Percentiles rank a stretch among this genome's conserved stretches.
Conservation (phyloP, 2,888 invertebrate species). For the Tinea trinotella region DNA sequence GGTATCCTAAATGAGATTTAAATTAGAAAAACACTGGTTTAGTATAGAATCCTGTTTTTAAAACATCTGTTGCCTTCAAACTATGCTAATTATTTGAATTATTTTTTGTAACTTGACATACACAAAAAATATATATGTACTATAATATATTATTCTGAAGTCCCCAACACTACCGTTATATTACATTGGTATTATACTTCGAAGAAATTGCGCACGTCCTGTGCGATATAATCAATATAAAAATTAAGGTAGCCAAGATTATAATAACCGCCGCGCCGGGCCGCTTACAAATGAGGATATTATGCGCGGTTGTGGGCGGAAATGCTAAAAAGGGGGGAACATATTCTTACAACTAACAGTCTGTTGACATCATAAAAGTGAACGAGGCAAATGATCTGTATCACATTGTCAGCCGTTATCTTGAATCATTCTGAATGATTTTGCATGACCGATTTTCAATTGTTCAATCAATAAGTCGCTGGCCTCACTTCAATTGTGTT, state of each 20-base stretch:
- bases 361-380: slow-evolving; percentile 5
- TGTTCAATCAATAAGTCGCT: neutral
- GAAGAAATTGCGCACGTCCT: neutral
- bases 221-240: slow-evolving; percentile 7
- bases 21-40: too few relatives aligned
- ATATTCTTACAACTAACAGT: neutral
- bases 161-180: neutral
- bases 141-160: too few relatives aligned
- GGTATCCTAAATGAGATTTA: too few relatives aligned
- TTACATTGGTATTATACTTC: neutral
- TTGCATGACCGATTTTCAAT: slow-evolving; percentile 5
- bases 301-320: neutral
- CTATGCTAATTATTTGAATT: too few relatives aligned
- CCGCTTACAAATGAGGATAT: neutral
- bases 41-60: too few relatives aligned
- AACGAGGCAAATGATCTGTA: slow-evolving; percentile 1
- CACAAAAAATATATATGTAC: too few relatives aligned
- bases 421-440: neutral
- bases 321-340: neutral
- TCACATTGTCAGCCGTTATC: neutral
- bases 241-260: slow-evolving; percentile 1
- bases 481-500: neutral
- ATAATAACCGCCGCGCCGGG: neutral
- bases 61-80: too few relatives aligned
- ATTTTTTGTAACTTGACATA: too few relatives aligned